Base-by-base conservation (phyloP, 2,113 vertebrate genomes). In the Mesocricetus auratus region DNA sequence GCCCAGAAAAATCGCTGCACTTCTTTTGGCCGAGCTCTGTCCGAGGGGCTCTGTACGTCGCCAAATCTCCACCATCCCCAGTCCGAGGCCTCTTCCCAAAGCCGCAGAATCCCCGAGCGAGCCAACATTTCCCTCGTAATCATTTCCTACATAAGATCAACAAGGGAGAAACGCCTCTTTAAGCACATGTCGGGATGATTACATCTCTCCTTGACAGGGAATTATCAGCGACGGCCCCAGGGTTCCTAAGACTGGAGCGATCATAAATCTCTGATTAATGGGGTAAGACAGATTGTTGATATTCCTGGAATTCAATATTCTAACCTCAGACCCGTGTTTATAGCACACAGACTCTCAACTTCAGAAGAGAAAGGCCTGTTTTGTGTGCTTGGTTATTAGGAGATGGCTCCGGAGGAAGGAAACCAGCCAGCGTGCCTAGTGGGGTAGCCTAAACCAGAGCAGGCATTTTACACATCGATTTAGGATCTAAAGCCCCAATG, bases 201-300 rank as follows among this genome's bases (percentile, higher is more conserved):
- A 56, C 83, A 71, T 94, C 92, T 94, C 96, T 95, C 89, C 66
- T 24, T 92, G 95, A 96, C 96, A 79, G 89, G 95, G 93, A 97
- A 96, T 97, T 77, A 90, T 96, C 97, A 94, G 64, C 96, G 97
- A 93, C 94, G 91, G 93, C 93, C 90, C 90, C 9, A 0, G 2
- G 81, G 79, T 93, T 71, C 64, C 11, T 4, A 36, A 42, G 91
- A 58, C 96, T 36, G 47, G 21, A 19, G 73, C 53, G 89, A 90
- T 15, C 81, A 93, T 16, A 91, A 85, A 47, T n/a, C 77, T 78
- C 90, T 97, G 96, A 97, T 96, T 94, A 96, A 98, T 93, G 83
- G 90, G 93, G 17, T 94, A 96, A 89, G 97, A 97, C 96, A 97
- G 96, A 97, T 95, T 96, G 97, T 96, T 98, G 96, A 97, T 97